Base-by-base conservation (phyloP, 35 echinoderm and acorn worm genomes). In the Ophioderma brevispina region DNA sequence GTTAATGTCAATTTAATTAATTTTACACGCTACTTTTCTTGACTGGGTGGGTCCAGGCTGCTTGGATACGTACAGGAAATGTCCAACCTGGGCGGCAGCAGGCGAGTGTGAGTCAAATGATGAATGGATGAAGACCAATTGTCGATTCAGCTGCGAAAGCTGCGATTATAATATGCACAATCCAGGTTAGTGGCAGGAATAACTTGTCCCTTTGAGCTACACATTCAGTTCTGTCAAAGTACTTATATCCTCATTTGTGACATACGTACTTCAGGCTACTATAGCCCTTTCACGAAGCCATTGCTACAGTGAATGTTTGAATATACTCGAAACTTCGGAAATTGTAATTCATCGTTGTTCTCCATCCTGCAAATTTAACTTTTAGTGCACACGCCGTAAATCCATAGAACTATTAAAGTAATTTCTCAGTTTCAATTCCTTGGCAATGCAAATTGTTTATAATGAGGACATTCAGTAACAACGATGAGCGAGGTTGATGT, bases 41-140 rank as follows among this genome's bases (percentile, higher is more conserved):
- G n/a, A n/a, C n/a, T n/a, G n/a, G n/a, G n/a, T n/a, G n/a, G n/a
- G n/a, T n/a, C 2, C 59, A 80, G 84, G 78, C 32, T 91, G 90
- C 56, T 17, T 55, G 14, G 90, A 91, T 38, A 84, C 18, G 13
- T 49, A 85, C 37, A 21, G 41, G 34, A 35, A 50, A 28, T 91
- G 90, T 14, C 75, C 81, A 19, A 37, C 33, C 40, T 91, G 82
- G 81, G 90, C 90, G 1, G 76, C 21, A 36, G 75, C 40, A 15
- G 90, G 90, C 1, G 40, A 85, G 21, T 91, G 90, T 85, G 41
- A 59, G 1, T 19, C 18, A 8, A 77, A 84, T 36, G 35, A 33
- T 0, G 41, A 1, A 13, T 91, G 82, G 75, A 86, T 91, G 90
- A 25, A 49, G 25, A 34, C 70, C 15, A 91, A 91, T 32, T 91